Evolutionary conservation across 2,888 invertebrate species (phyloP).

Genomic region (Lasioglossum leucozonium): DNA sequence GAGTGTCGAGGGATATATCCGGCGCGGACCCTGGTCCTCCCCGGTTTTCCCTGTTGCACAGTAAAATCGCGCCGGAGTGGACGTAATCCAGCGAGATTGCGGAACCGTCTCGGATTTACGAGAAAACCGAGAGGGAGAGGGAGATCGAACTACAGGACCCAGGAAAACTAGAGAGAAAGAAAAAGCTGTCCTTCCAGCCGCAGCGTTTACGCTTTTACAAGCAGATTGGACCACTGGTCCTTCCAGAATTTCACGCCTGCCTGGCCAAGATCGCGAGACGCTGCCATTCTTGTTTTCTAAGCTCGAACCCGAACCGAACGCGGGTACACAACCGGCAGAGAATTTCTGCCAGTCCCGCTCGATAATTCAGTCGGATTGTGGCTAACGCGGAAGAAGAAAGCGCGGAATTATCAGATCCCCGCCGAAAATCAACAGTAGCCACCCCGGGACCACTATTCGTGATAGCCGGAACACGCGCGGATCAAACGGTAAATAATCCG

Average conservation of each 20-base stretch:
- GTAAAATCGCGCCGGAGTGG: slow-evolving; percentile 67
- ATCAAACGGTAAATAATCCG: slow-evolving; percentile 32
- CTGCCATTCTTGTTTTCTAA: slow-evolving; percentile 50
- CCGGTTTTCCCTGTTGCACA: slow-evolving; percentile 57
- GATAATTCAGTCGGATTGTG: slow-evolving; percentile 14
- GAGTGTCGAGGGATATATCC: slow-evolving; percentile 53
- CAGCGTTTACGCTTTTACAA: slow-evolving; percentile 73
- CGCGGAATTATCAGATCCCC: background rate
- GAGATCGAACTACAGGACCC: background rate
- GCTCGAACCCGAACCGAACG: slow-evolving; percentile 1
- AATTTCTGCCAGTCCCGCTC: slow-evolving; percentile 28
- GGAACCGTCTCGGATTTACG: slow-evolving; percentile 67
- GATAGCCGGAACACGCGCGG: slow-evolving; percentile 12
- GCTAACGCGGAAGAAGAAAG: background rate
- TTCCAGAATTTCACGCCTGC: slow-evolving; percentile 62
- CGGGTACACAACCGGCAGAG: slow-evolving; percentile 12
- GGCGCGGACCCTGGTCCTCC: slow-evolving; percentile 5
- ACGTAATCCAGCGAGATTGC: slow-evolving; percentile 74
- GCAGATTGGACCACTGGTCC: slow-evolving; percentile 69
- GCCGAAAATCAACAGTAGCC: background rate
- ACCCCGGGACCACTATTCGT: background rate
- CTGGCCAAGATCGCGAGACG: slow-evolving; percentile 59
- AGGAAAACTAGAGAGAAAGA: background rate
- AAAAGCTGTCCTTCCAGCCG: background rate
- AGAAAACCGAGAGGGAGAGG: slow-evolving; percentile 15